phyloP scores from a whole-genome alignment of 2,113 vertebrate genomes.

The Chaenogobius annularis region DNA sequence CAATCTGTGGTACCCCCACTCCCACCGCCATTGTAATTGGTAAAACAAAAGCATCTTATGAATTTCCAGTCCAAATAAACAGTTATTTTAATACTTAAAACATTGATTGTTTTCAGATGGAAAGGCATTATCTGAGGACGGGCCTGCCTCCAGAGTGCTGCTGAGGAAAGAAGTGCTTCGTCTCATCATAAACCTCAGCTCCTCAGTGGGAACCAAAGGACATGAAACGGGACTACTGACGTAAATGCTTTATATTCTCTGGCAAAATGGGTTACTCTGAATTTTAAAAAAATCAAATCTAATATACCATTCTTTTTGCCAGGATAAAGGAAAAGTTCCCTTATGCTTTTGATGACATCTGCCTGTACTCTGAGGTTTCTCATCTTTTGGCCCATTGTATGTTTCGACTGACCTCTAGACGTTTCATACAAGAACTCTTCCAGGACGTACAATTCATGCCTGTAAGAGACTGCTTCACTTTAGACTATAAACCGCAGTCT shows the following conservation, averaged over 20 bases:
- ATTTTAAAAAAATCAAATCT: not conserved
- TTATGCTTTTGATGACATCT: constrained; percentile 97
- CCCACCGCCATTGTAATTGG: constrained; percentile 87
- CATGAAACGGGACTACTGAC: constrained; percentile 97
- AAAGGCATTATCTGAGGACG: constrained; percentile 92
- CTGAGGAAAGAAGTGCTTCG: constrained; percentile 95
- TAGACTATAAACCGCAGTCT: not conserved
- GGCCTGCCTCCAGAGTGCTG: constrained; percentile 90
- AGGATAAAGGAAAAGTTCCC: constrained; percentile 99
- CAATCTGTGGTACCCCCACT: constrained; percentile 89
- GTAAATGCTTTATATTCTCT: constrained; percentile 72
- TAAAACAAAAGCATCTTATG: constrained; percentile 51
- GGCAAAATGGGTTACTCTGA: not conserved
- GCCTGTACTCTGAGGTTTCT: constrained; percentile 97
- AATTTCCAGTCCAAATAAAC: not conserved
- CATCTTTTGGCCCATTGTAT: constrained; percentile 92
- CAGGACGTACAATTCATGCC: constrained; percentile 98
- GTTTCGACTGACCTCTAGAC: constrained; percentile 92
- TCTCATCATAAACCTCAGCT: constrained; percentile 95
- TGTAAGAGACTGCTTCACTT: constrained; percentile 61
- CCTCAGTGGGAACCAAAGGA: constrained; percentile 96
- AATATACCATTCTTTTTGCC: constrained; percentile 27
- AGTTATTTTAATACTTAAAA: not conserved
- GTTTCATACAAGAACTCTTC: constrained; percentile 98
- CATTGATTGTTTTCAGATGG: constrained; percentile 73